These are phyloP conservation scores for Phengaris alcon DNA, from an alignment of 2,888 invertebrate species.

Conservation along the genomic window DNA sequence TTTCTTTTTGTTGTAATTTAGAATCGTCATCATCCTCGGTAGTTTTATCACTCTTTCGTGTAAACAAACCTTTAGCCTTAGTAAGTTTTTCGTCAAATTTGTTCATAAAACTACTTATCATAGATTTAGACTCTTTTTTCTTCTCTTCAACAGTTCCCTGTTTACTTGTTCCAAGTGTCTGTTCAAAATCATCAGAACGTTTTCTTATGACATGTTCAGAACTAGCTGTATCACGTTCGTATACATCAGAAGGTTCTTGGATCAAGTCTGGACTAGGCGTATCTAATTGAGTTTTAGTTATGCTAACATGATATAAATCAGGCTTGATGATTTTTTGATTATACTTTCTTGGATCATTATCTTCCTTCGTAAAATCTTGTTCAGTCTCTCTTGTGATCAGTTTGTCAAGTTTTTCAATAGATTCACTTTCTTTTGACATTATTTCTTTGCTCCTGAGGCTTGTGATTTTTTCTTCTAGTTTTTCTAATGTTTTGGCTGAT, in stretches of 20 bases:
- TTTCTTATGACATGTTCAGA: neutral
- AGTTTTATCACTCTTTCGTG: slow-evolving; percentile 42
- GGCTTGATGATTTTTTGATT: slow-evolving; percentile 32
- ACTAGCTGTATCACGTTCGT: slow-evolving; percentile 28
- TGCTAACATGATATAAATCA: slow-evolving; percentile 4
- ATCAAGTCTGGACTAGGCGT: slow-evolving; percentile 39
- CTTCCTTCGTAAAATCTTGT: neutral
- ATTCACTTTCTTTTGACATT: slow-evolving; percentile 48
- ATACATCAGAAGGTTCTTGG: slow-evolving; percentile 34
- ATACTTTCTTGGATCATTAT: neutral
- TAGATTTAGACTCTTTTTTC: slow-evolving; percentile 46
- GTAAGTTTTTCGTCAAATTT: slow-evolving; percentile 51
- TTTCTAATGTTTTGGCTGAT: slow-evolving; percentile 68
- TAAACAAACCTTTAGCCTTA: slow-evolving; percentile 49
- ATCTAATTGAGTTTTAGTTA: slow-evolving; percentile 30
- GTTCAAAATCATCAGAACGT: neutral
- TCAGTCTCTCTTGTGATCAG: neutral
- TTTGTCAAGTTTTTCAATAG: slow-evolving; percentile 41
- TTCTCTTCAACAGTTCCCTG: slow-evolving; percentile 36
- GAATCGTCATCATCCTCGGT: slow-evolving; percentile 33
- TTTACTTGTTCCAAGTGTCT: neutral
- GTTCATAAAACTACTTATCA: slow-evolving; percentile 49
- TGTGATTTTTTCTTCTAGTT: slow-evolving; percentile 68
- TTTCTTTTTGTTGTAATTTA: neutral
- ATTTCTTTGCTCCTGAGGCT: slow-evolving; percentile 59